Base-by-base conservation (phyloP, 2,113 vertebrate genomes). In the Rissa tridactyla region DNA sequence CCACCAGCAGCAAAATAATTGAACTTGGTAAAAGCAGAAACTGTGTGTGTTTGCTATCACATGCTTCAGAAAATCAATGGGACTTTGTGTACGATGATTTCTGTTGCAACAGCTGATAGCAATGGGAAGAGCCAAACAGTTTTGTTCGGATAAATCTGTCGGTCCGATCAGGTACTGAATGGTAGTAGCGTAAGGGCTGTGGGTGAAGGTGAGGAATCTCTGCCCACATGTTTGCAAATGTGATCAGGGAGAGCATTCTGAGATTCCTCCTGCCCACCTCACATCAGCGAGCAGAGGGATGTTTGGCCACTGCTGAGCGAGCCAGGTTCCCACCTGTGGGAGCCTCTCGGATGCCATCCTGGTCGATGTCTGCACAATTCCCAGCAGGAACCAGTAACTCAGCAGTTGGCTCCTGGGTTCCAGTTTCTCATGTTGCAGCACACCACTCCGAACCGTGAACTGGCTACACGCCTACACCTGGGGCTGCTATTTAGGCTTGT, bases 331-430 rank as follows among this genome's bases (percentile, higher is more conserved):
- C 55, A 46, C 29, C 51, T 54, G 61, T 3, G 8, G 47, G 57
- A 86, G 72, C 68, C 44, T 30, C 36, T 91, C 2, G 0, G 42
- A 6, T 68, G 47, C 71, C 1, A 1, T 25, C 49, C 42, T 25
- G 58, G 40, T 44, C 2, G 8, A 19, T 11, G 32, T 0, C 44
- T 0, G 1, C 42, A 27, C 29, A 9, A 1, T 42, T 77, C 71
- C 70, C 65, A 69, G 65, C 38, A 57, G 82, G 51, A 81, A 22
- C 15, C 2, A 2, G n/a, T 29, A 54, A 70, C 66, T 75, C 2
- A 1, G 51, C n/a, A 36, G 9, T 34, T 2, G 0, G 36, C 49
- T 73, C 68, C 46, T 18, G 44, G 21, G 11, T 54, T 75, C 68
- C 46, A 7, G 21, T 65, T 72, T 69, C 15, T 58, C 25, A 8